These are phyloP conservation scores for Myioborus miniatus DNA, from an alignment of 2,797 vertebrate species.

Conservation along the genomic window DNA sequence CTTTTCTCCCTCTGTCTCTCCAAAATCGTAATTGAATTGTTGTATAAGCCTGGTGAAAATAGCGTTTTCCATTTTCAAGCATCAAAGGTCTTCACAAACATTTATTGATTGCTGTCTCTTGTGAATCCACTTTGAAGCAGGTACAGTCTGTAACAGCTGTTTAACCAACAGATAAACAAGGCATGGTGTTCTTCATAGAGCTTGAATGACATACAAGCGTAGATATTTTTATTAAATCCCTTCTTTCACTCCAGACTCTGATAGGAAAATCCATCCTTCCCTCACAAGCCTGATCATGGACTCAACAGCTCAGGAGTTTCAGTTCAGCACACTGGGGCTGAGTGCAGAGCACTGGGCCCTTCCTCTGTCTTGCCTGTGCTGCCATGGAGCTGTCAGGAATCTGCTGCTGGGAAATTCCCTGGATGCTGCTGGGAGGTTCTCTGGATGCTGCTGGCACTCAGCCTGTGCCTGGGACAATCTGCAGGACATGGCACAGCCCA, in stretches of 20 bases:
- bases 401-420: not conserved
- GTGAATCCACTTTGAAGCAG: constrained; percentile 18
- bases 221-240: not conserved
- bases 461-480: not conserved
- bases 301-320: not conserved
- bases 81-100: constrained; percentile 19
- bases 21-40: constrained; percentile 1
- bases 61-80: constrained; percentile 51
- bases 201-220: not conserved
- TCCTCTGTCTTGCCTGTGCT: not conserved
- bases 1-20: not conserved
- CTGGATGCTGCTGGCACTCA: not conserved
- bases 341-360: not conserved
- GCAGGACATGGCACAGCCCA: not conserved
- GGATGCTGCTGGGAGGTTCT: not conserved
- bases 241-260: not conserved
- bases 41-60: constrained; percentile 12
- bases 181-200: not conserved
- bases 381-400: accelerated
- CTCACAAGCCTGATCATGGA: not conserved
- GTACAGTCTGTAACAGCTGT: not conserved
- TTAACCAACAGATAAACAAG: constrained; percentile 11
- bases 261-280: not conserved
- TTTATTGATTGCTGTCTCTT: constrained; percentile 29
- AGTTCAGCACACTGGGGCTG: not conserved